Evolutionary conservation across 2,888 invertebrate genomes (phyloP), one percentile per base, ranked within the genome.

Genomic region (Microplitis manilae): DNA sequence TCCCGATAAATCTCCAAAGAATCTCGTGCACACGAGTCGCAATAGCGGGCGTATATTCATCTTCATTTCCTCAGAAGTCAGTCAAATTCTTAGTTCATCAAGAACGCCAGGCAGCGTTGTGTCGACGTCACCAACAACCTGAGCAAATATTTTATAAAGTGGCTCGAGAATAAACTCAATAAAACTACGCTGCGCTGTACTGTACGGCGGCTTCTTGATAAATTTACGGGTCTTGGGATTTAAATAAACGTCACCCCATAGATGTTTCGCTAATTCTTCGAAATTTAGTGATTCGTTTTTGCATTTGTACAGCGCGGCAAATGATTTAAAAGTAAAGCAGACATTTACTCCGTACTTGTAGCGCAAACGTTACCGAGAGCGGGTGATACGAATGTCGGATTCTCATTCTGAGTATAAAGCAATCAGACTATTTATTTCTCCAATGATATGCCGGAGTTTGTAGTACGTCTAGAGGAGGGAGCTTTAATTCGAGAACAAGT

Each of bases 181-280:
- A 89, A 99, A 99, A 90, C 97, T 98, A 77, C 99, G 93, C 89
- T 97, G 98, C 0, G 97, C 96, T 0, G 96, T 96, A 74, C 95
- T 95, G 82, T 96, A 96, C 0, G 98, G 96, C 7, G 98, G 95
- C 88, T 99, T 99, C 91, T 96, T 97, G 0, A 95, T 95, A 89
- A 99, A 99, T 86, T 97, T 96, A 1, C 98, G 92, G 88, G 97
- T 98, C 92, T 98, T 97, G 39, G 94, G 94, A 90, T 99, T 97
- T 90, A 98, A 99, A 90, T 99, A 99, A 82, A 98, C 95, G 88
- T 99, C 99, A 30, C 99, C 99, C 99, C 99, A 99, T 9, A 99
- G 92, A 83, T 98, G 93, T 80, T 95, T 95, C 0, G 98, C 94
- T 91, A 99, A 97, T 86, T 98, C 98, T 0, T 93, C 91, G 6